These are phyloP conservation scores for Drosophila truncata DNA, from an alignment of 1,140 invertebrate species.

Conservation along the genomic window DNA sequence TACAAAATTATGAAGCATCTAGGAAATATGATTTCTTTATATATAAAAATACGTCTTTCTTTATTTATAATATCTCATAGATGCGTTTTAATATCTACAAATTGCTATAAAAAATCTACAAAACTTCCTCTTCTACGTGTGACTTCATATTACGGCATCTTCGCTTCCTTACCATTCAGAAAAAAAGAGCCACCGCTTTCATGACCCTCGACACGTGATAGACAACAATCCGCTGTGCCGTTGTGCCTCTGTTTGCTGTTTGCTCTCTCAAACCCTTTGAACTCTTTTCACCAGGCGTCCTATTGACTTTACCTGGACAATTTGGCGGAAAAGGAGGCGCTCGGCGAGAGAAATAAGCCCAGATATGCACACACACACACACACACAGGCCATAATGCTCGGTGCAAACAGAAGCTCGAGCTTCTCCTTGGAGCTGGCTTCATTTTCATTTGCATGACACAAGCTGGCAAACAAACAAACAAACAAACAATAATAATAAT, in stretches of 20 bases:
- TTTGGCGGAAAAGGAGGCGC: constrained; percentile 28
- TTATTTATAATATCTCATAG: not conserved
- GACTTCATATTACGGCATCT: not conserved
- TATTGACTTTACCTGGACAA: constrained; percentile 54
- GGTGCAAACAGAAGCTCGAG: constrained; percentile 32
- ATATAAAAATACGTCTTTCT: not conserved
- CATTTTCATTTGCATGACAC: constrained; percentile 72
- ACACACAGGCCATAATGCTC: constrained; percentile 37
- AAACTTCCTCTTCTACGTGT: not conserved
- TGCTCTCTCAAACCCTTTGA: constrained; percentile 31
- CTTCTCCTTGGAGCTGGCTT: constrained; percentile 44
- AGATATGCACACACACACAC: constrained; percentile 38
- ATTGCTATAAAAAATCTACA: not conserved
- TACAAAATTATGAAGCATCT: not conserved
- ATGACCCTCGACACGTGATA: constrained; percentile 21
- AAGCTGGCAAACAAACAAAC: constrained; percentile 47
- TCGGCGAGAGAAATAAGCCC: constrained; percentile 40
- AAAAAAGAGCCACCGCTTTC: not conserved
- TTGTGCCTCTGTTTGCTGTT: constrained; percentile 4
- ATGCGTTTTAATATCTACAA: not conserved
- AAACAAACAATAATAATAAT: constrained; percentile 34
- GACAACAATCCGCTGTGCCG: constrained; percentile 8
- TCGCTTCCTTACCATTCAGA: not conserved
- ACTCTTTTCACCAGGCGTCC: constrained; percentile 36
- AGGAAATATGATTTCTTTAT: not conserved